phyloP scores from a whole-genome alignment of 1,140 invertebrate genomes.

The Euura lappo region DNA sequence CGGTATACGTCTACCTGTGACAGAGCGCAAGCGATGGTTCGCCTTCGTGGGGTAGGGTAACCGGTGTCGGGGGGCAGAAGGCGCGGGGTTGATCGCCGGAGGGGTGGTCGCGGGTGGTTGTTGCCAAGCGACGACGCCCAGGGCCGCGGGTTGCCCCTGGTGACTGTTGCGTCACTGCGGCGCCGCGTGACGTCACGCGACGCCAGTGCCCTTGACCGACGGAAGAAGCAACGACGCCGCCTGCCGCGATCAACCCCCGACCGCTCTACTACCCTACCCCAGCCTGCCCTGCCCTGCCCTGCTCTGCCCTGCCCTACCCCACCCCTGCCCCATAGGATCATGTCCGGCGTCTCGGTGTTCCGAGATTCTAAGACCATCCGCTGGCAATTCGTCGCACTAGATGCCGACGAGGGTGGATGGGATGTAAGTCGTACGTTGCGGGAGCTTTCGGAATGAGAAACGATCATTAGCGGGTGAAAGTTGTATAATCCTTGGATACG shows the following conservation, averaged over 20 bases:
- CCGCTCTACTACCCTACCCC: background rate
- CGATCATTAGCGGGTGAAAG: no score
- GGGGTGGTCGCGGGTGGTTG: slow-evolving; percentile 33
- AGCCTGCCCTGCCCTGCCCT: background rate
- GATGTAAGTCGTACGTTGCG: background rate
- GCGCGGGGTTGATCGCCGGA: no score
- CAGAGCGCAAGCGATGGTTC: no score
- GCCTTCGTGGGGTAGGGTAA: no score
- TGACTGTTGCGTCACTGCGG: slow-evolving; percentile 50
- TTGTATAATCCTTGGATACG: no score
- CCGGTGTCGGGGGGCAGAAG: no score
- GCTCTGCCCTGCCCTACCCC: background rate
- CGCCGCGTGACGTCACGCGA: slow-evolving; percentile 44
- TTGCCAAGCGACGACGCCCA: slow-evolving; percentile 43
- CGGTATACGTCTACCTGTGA: no score
- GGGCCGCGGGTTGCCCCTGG: slow-evolving; percentile 42
- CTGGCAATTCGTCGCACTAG: background rate
- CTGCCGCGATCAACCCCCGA: background rate
- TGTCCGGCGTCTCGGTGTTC: background rate
- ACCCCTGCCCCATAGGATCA: background rate
- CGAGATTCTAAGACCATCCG: background rate
- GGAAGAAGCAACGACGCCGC: background rate
- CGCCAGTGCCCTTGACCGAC: slow-evolving; percentile 49
- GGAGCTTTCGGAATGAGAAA: background rate
- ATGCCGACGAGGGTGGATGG: background rate